These are phyloP conservation scores for Drosophila virilis DNA, from an alignment of 1,140 invertebrate species.

Conservation along the genomic window DNA sequence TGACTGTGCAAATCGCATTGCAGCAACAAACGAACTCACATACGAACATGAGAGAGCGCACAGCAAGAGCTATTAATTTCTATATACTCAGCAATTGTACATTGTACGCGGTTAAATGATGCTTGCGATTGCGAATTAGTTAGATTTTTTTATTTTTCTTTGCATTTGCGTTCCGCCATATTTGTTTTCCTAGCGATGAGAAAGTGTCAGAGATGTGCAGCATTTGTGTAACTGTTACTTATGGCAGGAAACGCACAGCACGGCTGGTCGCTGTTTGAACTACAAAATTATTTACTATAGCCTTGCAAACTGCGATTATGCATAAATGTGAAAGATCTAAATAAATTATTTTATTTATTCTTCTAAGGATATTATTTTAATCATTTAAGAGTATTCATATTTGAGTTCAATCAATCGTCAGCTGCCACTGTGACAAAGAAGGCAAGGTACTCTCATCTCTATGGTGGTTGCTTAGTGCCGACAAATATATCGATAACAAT, in stretches of 20 bases:
- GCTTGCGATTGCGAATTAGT: constrained; percentile 18
- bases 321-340: too few species aligned
- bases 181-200: constrained; percentile 68
- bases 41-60: constrained; percentile 9
- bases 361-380: too few species aligned
- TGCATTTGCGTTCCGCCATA: constrained; percentile 68
- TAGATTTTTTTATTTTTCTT: constrained; percentile 56
- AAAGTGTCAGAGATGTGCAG: constrained; percentile 9
- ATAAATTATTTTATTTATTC: too few species aligned
- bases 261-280: not conserved
- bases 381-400: too few species aligned
- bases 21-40: constrained; percentile 16
- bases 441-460: not conserved
- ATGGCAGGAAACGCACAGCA: not conserved
- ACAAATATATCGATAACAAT: not conserved
- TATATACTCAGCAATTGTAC: not conserved
- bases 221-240: constrained; percentile 24
- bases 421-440: not conserved
- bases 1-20: constrained; percentile 51
- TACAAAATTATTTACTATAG: too few species aligned
- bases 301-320: too few species aligned
- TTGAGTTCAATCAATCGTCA: too few species aligned
- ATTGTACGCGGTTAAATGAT: constrained; percentile 1
- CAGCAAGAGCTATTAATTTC: constrained; percentile 3
- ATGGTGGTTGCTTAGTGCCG: not conserved